A percentile compares a stretch with the other conserved stretches of the same genome.
These are phyloP conservation scores for Ancistrus triradiatus DNA, from an alignment of 2,113 vertebrate species.

Conservation along the genomic window DNA sequence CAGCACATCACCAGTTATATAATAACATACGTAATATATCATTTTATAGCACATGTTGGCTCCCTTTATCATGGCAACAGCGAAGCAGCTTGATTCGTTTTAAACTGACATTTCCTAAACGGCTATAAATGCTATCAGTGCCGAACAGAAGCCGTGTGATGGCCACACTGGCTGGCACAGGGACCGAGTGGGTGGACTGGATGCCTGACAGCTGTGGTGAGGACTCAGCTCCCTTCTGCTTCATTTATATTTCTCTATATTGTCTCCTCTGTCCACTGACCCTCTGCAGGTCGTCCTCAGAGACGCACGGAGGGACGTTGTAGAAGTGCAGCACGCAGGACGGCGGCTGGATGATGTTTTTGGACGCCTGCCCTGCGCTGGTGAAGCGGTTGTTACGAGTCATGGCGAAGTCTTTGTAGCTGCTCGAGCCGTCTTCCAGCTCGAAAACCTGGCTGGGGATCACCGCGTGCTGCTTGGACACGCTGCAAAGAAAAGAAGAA, in stretches of 20 bases:
- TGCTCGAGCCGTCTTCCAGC: conserved; percentile 65
- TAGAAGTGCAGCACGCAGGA: conserved; percentile 95
- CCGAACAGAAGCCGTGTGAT: conserved; percentile 10
- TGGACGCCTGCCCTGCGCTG: conserved; percentile 91
- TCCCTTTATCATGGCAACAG: conserved; percentile 11
- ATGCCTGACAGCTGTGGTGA: conserved; percentile 3
- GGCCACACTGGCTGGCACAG: conserved; percentile 9
- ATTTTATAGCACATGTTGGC: too few relatives aligned
- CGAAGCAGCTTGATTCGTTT: background rate
- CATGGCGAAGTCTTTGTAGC: conserved; percentile 96
- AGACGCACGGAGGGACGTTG: conserved; percentile 86
- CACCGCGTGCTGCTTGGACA: conserved; percentile 74
- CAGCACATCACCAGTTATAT: too few relatives aligned
- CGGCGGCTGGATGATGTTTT: conserved; percentile 96
- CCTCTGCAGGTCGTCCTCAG: conserved; percentile 87
- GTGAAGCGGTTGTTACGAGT: conserved; percentile 96
- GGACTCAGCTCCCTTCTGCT: background rate
- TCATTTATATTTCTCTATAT: background rate
- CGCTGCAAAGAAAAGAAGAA: conserved; percentile 6
- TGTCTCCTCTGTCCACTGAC: conserved; percentile 56
- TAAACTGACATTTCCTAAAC: conserved; percentile 14
- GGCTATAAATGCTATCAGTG: conserved; percentile 22
- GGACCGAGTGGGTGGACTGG: conserved; percentile 10
- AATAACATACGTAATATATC: too few relatives aligned
- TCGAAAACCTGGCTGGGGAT: conserved; percentile 95